phyloP scores from a whole-genome alignment of 2,888 invertebrate genomes.

The Ditula angustiorana region DNA sequence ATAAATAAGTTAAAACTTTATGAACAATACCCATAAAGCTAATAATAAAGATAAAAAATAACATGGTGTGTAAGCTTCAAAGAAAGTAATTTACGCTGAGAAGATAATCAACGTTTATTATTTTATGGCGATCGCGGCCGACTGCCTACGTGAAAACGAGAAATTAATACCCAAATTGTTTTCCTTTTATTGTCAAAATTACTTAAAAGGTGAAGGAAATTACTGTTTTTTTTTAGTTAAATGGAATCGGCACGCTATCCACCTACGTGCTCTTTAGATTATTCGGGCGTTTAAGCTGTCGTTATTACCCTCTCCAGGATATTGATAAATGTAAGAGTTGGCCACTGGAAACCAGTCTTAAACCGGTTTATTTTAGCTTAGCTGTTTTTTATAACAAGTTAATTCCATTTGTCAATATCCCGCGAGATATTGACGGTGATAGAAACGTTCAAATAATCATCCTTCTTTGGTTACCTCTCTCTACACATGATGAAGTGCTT shows the following conservation, averaged over 20 bases:
- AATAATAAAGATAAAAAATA: slow-evolving; percentile 1
- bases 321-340: too few species aligned
- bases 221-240: slow-evolving; percentile 9
- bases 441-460: too few species aligned
- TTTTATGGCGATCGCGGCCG: slow-evolving; percentile 4
- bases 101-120: not conserved
- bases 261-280: slow-evolving; percentile 1
- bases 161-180: slow-evolving; percentile 16
- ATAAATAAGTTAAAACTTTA: not conserved
- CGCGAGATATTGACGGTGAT: too few species aligned
- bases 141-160: slow-evolving; percentile 14
- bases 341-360: too few species aligned
- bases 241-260: slow-evolving; percentile 18
- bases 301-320: not conserved
- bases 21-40: not conserved
- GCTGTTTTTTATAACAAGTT: too few species aligned
- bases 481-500: too few species aligned
- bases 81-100: slow-evolving; percentile 1
- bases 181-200: slow-evolving; percentile 21
- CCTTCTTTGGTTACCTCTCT: too few species aligned
- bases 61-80: not conserved
- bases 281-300: not conserved
- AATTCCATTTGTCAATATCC: too few species aligned
- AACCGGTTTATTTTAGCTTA: too few species aligned
- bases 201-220: slow-evolving; percentile 25